phyloP scores from a whole-genome alignment of 2,797 vertebrate genomes.

The Poeciliopsis presidionis region DNA sequence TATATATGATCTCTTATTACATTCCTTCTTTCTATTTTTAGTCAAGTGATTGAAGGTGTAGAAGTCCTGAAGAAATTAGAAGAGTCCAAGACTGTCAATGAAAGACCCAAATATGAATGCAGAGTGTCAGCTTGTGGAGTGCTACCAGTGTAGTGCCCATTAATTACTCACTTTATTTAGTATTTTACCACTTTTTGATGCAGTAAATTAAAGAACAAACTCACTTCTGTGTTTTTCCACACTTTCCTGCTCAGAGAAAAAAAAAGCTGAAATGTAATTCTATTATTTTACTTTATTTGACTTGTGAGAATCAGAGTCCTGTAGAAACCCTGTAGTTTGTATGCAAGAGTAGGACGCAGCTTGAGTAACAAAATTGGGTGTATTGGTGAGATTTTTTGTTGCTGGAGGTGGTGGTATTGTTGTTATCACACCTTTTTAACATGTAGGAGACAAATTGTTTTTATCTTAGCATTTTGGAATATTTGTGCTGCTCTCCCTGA shows the following conservation, averaged over 20 bases:
- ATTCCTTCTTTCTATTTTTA: conserved; percentile 57
- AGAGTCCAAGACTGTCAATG: conserved; percentile 78
- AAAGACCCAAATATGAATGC: conserved; percentile 85
- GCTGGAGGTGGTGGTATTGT: not conserved
- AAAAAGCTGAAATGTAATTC: not conserved
- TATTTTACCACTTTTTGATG: conserved; percentile 1
- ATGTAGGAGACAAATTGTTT: not conserved
- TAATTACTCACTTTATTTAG: not conserved
- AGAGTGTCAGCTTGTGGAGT: conserved; percentile 82
- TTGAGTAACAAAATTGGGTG: not conserved
- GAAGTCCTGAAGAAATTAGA: conserved; percentile 85
- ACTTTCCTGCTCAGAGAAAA: not conserved
- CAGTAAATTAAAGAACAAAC: not conserved
- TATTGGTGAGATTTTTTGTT: not conserved
- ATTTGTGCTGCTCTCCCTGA: not conserved
- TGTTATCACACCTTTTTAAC: not conserved
- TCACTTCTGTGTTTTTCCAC: not conserved
- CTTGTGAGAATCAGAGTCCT: not conserved
- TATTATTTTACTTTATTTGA: not conserved
- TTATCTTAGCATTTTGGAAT: not conserved
- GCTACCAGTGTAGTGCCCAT: conserved; percentile 64
- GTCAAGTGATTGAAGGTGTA: conserved; percentile 87
- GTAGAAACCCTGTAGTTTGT: not conserved
- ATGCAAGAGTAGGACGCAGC: not conserved
- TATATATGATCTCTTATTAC: not conserved